Percentiles rank a stretch among this genome's conserved stretches.
Evolutionary conservation across 2,888 invertebrate species (phyloP).

Genomic region (Apamea sordens): DNA sequence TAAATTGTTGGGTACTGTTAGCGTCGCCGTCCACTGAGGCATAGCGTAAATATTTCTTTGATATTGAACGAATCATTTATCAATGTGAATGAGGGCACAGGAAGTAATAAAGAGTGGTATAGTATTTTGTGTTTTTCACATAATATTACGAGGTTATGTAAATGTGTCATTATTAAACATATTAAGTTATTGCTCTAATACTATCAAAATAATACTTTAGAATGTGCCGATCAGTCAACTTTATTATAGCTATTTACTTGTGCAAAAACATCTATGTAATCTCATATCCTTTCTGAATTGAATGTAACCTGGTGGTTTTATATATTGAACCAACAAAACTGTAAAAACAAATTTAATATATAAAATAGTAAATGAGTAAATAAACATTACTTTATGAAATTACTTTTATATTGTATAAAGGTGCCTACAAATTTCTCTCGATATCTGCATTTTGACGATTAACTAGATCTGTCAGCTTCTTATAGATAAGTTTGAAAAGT

Average conservation of each 20-base stretch:
- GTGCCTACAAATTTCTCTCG: background rate
- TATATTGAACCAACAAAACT: too few relatives aligned
- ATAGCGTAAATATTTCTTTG: constrained; percentile 63
- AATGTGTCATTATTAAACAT: background rate
- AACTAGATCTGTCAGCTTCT: background rate
- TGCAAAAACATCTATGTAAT: too few relatives aligned
- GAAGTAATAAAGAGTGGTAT: constrained; percentile 54
- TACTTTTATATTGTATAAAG: too few relatives aligned
- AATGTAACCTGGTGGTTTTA: background rate
- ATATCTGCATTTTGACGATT: background rate
- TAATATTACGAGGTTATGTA: constrained; percentile 19
- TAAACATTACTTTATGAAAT: too few relatives aligned
- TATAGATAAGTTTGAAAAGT: too few relatives aligned
- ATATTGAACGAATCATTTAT: constrained; percentile 54
- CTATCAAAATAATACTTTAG: background rate
- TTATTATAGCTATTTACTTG: background rate
- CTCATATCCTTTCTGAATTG: background rate
- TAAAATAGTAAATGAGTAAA: too few relatives aligned
- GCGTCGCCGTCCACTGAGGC: constrained; percentile 49
- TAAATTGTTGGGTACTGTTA: constrained; percentile 60
- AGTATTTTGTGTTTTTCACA: constrained; percentile 28
- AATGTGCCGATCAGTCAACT: background rate
- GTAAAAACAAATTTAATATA: too few relatives aligned
- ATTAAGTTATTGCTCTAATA: background rate
- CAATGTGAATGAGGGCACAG: constrained; percentile 47